Percentiles rank a stretch among this genome's conserved stretches.
Evolutionary conservation across 2,888 invertebrate genomes (phyloP).

Genomic region (Glyphotaelius pellucidus): DNA sequence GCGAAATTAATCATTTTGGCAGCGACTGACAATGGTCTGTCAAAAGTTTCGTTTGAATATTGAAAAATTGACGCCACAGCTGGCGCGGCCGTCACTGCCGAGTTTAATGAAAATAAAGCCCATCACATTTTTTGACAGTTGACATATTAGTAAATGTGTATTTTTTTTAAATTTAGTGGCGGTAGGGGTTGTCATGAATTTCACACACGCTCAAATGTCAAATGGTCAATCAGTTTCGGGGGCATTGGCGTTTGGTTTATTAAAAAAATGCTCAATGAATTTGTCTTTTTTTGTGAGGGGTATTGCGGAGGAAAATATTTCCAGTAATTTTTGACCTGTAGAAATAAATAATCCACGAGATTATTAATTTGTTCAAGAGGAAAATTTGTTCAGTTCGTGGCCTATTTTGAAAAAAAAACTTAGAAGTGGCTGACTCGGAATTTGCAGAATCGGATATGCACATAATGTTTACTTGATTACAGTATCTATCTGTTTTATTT

Average conservation of each 20-base stretch:
- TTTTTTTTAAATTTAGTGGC: neutral
- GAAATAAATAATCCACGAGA: no score
- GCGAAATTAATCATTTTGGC: neutral
- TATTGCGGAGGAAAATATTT: neutral
- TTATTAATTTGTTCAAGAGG: neutral
- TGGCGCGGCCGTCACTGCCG: slow-evolving; percentile 22
- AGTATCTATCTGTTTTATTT: neutral
- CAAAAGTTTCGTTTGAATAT: slow-evolving; percentile 11
- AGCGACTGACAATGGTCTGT: slow-evolving; percentile 21
- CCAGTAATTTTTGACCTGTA: neutral
- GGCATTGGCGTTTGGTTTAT: neutral
- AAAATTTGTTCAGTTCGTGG: neutral
- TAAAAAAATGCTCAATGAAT: neutral
- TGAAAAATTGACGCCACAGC: slow-evolving; percentile 14
- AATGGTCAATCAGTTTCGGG: neutral
- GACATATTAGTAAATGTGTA: slow-evolving; percentile 30
- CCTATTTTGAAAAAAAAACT: neutral
- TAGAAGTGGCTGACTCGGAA: neutral
- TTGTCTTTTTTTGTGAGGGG: neutral
- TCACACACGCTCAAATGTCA: neutral
- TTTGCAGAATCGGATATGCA: no score
- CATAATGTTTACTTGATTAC: neutral
- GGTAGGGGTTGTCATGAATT: slow-evolving; percentile 11
- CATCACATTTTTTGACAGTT: slow-evolving; percentile 6
- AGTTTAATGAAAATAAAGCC: slow-evolving; percentile 30